Percentiles rank a stretch among this genome's conserved stretches.
Evolutionary conservation across 2,888 invertebrate species (phyloP).

Genomic region (Cantharis lateralis): DNA sequence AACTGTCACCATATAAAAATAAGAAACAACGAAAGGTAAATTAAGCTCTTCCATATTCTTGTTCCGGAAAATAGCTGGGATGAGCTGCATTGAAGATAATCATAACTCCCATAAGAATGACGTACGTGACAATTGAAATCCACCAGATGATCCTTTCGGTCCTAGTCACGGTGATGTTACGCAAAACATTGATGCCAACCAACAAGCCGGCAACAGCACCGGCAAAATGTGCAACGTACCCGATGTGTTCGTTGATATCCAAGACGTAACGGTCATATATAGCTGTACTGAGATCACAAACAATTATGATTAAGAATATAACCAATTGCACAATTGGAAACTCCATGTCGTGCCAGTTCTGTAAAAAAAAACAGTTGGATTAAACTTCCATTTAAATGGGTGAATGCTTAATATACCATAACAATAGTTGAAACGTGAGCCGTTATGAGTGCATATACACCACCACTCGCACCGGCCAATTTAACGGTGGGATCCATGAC

Average conservation of each 20-base stretch:
- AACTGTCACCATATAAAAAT: neutral
- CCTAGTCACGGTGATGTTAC: constrained; percentile 63
- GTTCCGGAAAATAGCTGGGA: constrained; percentile 48
- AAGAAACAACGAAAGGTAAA: neutral
- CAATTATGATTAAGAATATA: constrained; percentile 80
- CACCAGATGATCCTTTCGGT: constrained; percentile 67
- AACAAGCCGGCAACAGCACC: constrained; percentile 85
- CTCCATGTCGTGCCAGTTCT: constrained; percentile 96
- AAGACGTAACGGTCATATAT: constrained; percentile 85
- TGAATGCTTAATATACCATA: constrained; percentile 61
- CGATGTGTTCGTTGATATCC: constrained; percentile 75
- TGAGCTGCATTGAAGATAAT: constrained; percentile 60
- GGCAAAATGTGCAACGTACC: constrained; percentile 92
- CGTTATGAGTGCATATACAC: constrained; percentile 91
- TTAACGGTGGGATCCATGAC: constrained; percentile 78
- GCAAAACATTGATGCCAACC: constrained; percentile 67
- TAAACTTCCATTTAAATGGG: neutral
- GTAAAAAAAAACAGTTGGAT: neutral
- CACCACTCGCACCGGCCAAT: constrained; percentile 93
- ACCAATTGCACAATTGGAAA: constrained; percentile 84
- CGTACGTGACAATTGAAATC: constrained; percentile 59
- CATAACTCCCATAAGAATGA: constrained; percentile 58
- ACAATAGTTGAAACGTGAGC: constrained; percentile 92
- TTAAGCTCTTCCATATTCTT: constrained; percentile 8
- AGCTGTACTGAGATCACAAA: constrained; percentile 86